A percentile compares a stretch with the other conserved stretches of the same genome.
Conservation (phyloP, 2,113 vertebrate genomes). For the Corythornis cristatus region DNA sequence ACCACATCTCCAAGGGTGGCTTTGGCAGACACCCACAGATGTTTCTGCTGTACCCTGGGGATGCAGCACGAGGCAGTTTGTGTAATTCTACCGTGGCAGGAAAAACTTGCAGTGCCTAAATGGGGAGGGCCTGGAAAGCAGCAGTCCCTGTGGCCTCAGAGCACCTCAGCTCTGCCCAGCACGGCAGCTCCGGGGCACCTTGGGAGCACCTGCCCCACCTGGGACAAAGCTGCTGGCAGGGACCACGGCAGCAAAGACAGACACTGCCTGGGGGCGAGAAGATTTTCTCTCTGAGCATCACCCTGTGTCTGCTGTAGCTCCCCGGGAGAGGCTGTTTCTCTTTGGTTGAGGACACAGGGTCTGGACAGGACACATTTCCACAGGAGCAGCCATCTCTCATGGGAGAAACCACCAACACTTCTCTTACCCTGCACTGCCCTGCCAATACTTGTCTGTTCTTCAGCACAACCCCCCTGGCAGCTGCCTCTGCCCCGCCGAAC, state of each 20-base stretch:
- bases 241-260: accelerated
- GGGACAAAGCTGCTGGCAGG: not conserved
- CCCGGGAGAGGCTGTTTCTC: not conserved
- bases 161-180: not conserved
- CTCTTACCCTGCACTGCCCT: not conserved
- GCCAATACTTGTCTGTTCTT: not conserved
- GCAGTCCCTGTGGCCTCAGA: not conserved
- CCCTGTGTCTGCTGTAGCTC: not conserved
- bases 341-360: not conserved
- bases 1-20: not conserved
- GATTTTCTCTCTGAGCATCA: not conserved
- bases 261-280: accelerated
- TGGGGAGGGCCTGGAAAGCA: not conserved
- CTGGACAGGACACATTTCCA: not conserved
- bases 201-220: not conserved
- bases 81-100: not conserved
- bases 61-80: not conserved
- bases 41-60: not conserved
- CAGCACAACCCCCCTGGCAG: not conserved
- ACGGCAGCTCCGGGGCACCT: not conserved
- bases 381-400: not conserved
- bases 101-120: not conserved
- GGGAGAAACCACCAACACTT: not conserved
- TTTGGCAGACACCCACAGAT: not conserved
- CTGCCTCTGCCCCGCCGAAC: not conserved